Base-by-base conservation (phyloP, 2,113 vertebrate genomes). In the Polypterus bichir region DNA sequence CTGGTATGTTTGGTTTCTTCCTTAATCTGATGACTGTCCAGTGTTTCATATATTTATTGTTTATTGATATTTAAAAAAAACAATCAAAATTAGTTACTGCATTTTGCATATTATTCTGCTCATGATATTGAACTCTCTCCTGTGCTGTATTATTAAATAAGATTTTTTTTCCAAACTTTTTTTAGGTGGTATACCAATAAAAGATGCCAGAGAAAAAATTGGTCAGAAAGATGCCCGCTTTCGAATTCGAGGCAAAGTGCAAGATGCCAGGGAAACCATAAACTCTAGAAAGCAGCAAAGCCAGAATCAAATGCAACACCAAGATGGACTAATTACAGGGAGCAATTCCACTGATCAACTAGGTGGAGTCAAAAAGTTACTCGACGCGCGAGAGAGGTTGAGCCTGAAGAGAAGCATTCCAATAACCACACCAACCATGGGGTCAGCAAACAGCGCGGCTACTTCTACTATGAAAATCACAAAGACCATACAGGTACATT, bases 401-500 rank as follows among this genome's bases (percentile, higher is more conserved):
- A 90, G 92, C 68, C 78, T 97, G 47, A 97, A 93, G 76, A 89
- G 94, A 67, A 90, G 80, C 44, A 60, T 86, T 7, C 88, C 92
- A 8, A 27, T 27, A 45, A 74, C 73, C 4, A 68, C 81, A 4
- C 66, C 80, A 59, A 75, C 69, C 48, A 65, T 85, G 63, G 77
- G 74, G 54, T 70, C 79, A 1, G n/a, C 81, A 7, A 7, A 79
- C 8, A 79, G 72, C 27, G 78, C 79, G 1, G 73, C 78, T 60
- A 78, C 76, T 49, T 82, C 86, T 9, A 81, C 88, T 1, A 5
- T 97, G 65, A 97, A 97, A 72, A 93, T 98, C 77, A 97, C 93
- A 65, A 98, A 98, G 84, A 97, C 94, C 61, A 94, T 97, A 66
- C 93, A 97, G 88, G 94, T 94, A 72, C 63, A 75, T n/a, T 46